Percentiles rank a stretch among this genome's conserved stretches.
Evolutionary conservation across 1,140 invertebrate species (phyloP).

Genomic region (Drosophila lacteicornis): DNA sequence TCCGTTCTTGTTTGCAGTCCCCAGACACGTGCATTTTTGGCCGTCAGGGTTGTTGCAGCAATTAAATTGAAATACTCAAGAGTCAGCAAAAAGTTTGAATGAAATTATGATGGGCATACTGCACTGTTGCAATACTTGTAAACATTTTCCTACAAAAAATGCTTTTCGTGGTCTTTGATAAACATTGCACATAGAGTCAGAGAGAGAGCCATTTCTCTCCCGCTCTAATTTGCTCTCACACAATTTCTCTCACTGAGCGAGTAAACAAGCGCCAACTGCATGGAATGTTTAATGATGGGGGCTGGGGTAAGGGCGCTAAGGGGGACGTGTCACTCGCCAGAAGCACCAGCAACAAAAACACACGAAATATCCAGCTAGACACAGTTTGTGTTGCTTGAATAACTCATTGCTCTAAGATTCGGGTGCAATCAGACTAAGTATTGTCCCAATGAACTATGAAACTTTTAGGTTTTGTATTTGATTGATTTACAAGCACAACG

Average conservation of each 20-base stretch:
- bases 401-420: conserved; percentile 25
- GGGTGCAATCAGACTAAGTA: not conserved
- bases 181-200: conserved; percentile 48
- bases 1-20: conserved; percentile 27
- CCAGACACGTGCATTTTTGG: conserved; percentile 67
- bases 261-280: conserved; percentile 73
- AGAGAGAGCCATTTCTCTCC: conserved; percentile 25
- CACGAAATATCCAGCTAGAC: conserved; percentile 49
- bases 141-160: conserved; percentile 27
- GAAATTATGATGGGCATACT: conserved; percentile 35
- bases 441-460: not conserved
- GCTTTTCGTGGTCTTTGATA: conserved; percentile 39
- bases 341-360: conserved; percentile 39
- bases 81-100: conserved; percentile 62
- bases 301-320: conserved; percentile 31
- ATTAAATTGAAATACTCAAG: conserved; percentile 18
- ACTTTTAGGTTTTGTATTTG: conserved; percentile 8
- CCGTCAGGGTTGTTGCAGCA: conserved; percentile 31
- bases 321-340: conserved; percentile 49
- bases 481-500: not conserved
- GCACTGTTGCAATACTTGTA: conserved; percentile 32
- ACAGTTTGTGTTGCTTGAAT: conserved; percentile 57
- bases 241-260: conserved; percentile 20
- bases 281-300: conserved; percentile 34
- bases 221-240: conserved; percentile 13